Conservation (phyloP, 2,113 vertebrate species). For the Misgurnus mizolepis region DNA sequence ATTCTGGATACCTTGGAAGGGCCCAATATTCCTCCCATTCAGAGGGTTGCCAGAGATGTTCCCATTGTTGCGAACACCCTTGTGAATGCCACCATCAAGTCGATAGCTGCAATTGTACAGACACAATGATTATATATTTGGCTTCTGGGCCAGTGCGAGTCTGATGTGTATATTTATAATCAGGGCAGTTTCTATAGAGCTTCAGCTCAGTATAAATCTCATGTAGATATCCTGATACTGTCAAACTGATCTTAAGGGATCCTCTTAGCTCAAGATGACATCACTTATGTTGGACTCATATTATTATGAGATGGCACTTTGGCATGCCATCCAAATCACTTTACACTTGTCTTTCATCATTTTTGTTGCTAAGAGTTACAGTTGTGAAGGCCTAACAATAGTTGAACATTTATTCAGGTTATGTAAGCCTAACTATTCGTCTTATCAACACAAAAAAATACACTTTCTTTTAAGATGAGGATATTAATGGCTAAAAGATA, state of each 20-base stretch:
- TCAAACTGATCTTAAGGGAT: neutral
- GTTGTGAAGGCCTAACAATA: neutral
- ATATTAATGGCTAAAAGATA: neutral
- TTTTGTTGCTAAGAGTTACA: slow-evolving; percentile 9
- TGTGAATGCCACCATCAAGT: slow-evolving; percentile 79
- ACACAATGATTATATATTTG: slow-evolving; percentile 59
- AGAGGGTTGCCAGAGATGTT: slow-evolving; percentile 90
- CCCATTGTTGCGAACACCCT: slow-evolving; percentile 69
- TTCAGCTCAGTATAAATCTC: slow-evolving; percentile 13
- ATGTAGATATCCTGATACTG: neutral
- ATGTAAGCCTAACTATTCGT: neutral
- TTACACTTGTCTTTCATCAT: slow-evolving; percentile 1
- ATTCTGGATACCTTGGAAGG: slow-evolving; percentile 90
- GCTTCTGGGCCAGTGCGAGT: slow-evolving; percentile 2
- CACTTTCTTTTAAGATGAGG: neutral
- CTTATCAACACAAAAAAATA: too few relatives aligned
- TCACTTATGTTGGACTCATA: neutral
- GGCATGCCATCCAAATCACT: slow-evolving; percentile 15
- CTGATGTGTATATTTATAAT: slow-evolving; percentile 19
- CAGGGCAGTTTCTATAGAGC: slow-evolving; percentile 5
- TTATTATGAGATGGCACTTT: neutral
- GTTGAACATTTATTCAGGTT: neutral
- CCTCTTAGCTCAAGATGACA: neutral
- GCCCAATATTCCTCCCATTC: slow-evolving; percentile 84
- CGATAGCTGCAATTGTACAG: slow-evolving; percentile 66